These are phyloP conservation scores for Camptogramma bilineatum DNA, from an alignment of 2,888 invertebrate species.

Conservation along the genomic window DNA sequence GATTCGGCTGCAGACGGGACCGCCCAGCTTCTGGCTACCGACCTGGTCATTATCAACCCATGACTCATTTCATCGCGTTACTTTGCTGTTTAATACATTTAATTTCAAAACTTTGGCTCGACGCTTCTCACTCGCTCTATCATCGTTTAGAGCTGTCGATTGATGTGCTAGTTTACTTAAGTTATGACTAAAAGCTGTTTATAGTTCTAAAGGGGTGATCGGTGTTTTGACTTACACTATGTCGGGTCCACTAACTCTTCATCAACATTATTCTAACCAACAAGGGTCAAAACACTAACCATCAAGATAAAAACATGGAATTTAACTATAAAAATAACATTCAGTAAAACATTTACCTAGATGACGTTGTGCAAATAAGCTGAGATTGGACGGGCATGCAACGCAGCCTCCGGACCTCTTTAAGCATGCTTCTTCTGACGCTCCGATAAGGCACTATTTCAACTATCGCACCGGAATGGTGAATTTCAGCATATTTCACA, in stretches of 20 bases:
- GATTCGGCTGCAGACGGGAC: conserved; percentile 40
- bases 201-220: conserved; percentile 47
- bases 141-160: conserved; percentile 62
- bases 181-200: conserved; percentile 40
- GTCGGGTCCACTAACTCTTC: conserved; percentile 22
- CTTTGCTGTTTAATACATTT: conserved; percentile 53
- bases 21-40: conserved; percentile 46
- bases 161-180: conserved; percentile 57
- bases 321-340: conserved; percentile 43
- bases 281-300: conserved; percentile 54
- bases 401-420: conserved; percentile 55
- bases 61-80: conserved; percentile 53
- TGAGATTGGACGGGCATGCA: conserved; percentile 82
- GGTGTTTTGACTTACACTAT: conserved; percentile 56
- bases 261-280: conserved; percentile 22
- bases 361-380: conserved; percentile 76
- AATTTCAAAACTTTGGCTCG: conserved; percentile 43
- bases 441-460: conserved; percentile 46
- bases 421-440: conserved; percentile 63
- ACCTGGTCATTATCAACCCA: conserved; percentile 50
- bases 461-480: conserved; percentile 60
- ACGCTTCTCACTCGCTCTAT: conserved; percentile 64
- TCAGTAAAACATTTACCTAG: conserved; percentile 39
- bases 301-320: conserved; percentile 46
- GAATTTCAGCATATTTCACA: conserved; percentile 81